Conservation (phyloP, 2,888 invertebrate genomes). For the Escarpia spicata region DNA sequence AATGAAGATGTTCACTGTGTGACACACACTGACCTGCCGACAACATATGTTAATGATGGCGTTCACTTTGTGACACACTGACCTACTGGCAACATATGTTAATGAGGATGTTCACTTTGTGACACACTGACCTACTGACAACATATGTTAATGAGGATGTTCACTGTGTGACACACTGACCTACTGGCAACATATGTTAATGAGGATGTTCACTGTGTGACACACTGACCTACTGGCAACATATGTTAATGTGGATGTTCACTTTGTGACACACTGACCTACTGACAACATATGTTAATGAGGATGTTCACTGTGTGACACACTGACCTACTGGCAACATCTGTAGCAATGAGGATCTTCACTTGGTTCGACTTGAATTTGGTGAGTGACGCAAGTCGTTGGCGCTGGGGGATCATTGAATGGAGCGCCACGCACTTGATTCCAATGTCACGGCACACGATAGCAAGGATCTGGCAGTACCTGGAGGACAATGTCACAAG, state of each 20-base stretch:
- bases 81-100: conserved; percentile 96
- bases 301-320: neutral
- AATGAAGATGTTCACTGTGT: too few species aligned
- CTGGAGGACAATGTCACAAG: conserved; percentile 73
- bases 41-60: too few species aligned
- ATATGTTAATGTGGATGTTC: too few species aligned
- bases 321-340: conserved; percentile 85
- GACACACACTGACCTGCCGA: too few species aligned
- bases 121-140: too few species aligned
- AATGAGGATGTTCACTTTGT: conserved; percentile 85
- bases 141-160: too few species aligned
- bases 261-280: too few species aligned
- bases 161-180: too few species aligned
- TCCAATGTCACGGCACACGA: conserved; percentile 87
- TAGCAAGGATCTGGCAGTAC: conserved; percentile 88
- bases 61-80: neutral
- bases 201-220: too few species aligned
- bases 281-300: too few species aligned
- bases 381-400: conserved; percentile 83
- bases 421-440: conserved; percentile 88
- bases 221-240: too few species aligned
- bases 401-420: conserved; percentile 89
- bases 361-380: conserved; percentile 90
- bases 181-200: too few species aligned
- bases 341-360: conserved; percentile 92